Evolutionary conservation across 2,888 invertebrate species (phyloP).

Genomic region (Hedya salicella): DNA sequence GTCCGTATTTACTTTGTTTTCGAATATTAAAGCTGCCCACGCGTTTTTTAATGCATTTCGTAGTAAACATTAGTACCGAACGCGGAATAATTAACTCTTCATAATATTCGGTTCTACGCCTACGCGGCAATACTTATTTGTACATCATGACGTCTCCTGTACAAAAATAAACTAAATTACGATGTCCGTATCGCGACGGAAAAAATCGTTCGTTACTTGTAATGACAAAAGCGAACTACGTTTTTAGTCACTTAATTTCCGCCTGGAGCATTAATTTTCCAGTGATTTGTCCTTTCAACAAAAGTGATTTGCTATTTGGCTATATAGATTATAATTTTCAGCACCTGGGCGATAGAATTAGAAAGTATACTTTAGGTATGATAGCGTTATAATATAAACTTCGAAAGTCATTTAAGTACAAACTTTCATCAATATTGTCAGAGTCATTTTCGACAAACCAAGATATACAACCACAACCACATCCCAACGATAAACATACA

Average conservation of each 20-base stretch:
- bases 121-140: slow-evolving; percentile 46
- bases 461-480: too few species aligned
- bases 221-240: slow-evolving; percentile 33
- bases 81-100: slow-evolving; percentile 46
- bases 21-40: slow-evolving; percentile 32
- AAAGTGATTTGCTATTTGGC: too few species aligned
- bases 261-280: slow-evolving; percentile 15
- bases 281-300: too few species aligned
- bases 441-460: too few species aligned
- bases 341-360: too few species aligned
- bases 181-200: slow-evolving; percentile 37
- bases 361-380: too few species aligned
- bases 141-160: slow-evolving; percentile 45
- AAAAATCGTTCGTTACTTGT: slow-evolving; percentile 25
- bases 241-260: slow-evolving; percentile 11
- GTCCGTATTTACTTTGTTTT: slow-evolving; percentile 31
- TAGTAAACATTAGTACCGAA: slow-evolving; percentile 46
- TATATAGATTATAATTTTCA: too few species aligned
- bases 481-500: too few species aligned
- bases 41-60: slow-evolving; percentile 42
- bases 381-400: too few species aligned
- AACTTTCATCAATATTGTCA: too few species aligned
- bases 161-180: slow-evolving; percentile 44
- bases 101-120: slow-evolving; percentile 44
- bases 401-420: too few species aligned